Percentiles rank a stretch among this genome's conserved stretches.
Evolutionary conservation across 1,140 invertebrate species (phyloP).

Genomic region (Brachionus sp.): DNA sequence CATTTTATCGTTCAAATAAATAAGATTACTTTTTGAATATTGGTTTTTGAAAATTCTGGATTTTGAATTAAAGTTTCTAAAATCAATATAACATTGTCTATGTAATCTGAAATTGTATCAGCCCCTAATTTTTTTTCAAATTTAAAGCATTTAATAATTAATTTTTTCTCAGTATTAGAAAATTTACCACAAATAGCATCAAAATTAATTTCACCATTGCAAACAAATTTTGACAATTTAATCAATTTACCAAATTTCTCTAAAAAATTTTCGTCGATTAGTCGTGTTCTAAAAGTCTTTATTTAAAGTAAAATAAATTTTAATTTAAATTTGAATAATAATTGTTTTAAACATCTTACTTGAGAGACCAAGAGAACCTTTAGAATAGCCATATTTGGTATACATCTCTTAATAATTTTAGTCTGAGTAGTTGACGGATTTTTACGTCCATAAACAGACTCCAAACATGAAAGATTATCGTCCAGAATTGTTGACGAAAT

Average conservation of each 20-base stretch:
- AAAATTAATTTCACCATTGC: constrained; percentile 51
- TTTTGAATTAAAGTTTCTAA: constrained; percentile 3
- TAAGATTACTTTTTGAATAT: background rate
- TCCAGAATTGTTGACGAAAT: constrained; percentile 18
- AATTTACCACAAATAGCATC: constrained; percentile 52
- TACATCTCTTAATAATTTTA: constrained; percentile 51
- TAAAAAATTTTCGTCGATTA: constrained; percentile 53
- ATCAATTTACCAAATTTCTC: constrained; percentile 50
- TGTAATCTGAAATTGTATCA: constrained; percentile 24
- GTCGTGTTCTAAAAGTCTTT: constrained; percentile 52
- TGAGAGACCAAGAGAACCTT: constrained; percentile 53
- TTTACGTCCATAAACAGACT: constrained; percentile 52
- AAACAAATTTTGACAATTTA: constrained; percentile 52
- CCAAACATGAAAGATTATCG: constrained; percentile 52
- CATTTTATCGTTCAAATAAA: no score
- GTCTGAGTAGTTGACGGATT: constrained; percentile 54
- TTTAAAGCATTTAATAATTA: background rate
- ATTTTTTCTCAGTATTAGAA: constrained; percentile 1
- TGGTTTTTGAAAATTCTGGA: background rate
- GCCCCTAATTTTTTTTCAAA: background rate
- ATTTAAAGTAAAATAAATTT: constrained; percentile 44
- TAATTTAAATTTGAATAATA: background rate
- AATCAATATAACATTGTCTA: constrained; percentile 2
- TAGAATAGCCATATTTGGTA: constrained; percentile 52
- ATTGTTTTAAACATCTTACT: constrained; percentile 48